Base-by-base conservation (phyloP, 2,113 vertebrate species). In the Anser cygnoides region DNA sequence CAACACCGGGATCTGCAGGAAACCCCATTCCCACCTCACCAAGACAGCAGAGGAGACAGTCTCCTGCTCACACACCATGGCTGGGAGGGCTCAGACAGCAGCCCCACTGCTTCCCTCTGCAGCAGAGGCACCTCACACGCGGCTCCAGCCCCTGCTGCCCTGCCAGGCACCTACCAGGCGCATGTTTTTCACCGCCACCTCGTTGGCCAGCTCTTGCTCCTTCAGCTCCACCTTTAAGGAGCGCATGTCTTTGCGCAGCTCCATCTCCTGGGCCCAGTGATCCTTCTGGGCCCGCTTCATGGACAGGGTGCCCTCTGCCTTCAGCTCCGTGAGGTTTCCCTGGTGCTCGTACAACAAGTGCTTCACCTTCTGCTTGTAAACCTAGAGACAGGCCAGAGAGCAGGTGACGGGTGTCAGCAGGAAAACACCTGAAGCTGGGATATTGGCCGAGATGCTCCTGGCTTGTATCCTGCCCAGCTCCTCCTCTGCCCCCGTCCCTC, bases 351-450 rank as follows among this genome's bases (percentile, higher is more conserved):
- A 98, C 46, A 99, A 75, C 46, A 99, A 93, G 94, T 99, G 99
- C 95, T 99, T 99, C 92, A 99, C 99, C 91, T 99, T 99, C 98
- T 99, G 99, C 91, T 99, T 99, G 93, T 99, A 99, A 31, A 98
- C 98, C 98, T 98, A 62, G 37, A 55, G 22, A 44, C 50, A 88
- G 73, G 10, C 15, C 91, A 79, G 43, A 31, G 73, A 22, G 0
- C 0, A 0, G 18, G 13, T 12, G 46, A 93, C 43, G 20, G 33
- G 39, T 29, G 49, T 68, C 61, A 49, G 70, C 41, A 54, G 72
- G n/a, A 54, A 54, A 19, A 49, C 49, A 89, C 18, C 8, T 0
- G 0, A 28, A 63, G 11, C 33, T n/a, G 41, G 22, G 37, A 68
- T 43, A 33, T 2, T 21, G 61, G 8, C 46, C 0, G 2, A 89